Evolutionary conservation across 1,140 invertebrate species (phyloP).

Genomic region (Coelopa frigida): DNA sequence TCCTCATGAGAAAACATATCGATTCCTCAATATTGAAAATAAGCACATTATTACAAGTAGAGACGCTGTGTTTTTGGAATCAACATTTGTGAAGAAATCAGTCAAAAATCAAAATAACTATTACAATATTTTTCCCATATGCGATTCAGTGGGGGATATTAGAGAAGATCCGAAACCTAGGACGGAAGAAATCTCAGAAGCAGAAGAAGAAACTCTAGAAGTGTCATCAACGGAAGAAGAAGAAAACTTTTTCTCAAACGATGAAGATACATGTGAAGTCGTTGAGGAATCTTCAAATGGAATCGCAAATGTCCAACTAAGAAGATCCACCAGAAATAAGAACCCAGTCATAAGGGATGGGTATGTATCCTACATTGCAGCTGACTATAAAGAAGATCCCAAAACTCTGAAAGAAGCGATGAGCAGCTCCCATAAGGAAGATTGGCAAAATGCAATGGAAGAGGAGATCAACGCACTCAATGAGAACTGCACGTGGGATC

Average conservation of each 20-base stretch:
- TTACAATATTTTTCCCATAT: too few relatives aligned
- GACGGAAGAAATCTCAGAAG: background rate
- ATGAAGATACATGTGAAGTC: slow-evolving; percentile 2
- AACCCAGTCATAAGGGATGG: background rate
- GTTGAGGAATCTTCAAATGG: too few relatives aligned
- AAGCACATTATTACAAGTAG: slow-evolving; percentile 21
- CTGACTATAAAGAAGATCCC: background rate
- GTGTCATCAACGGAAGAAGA: too few relatives aligned
- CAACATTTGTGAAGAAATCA: slow-evolving; percentile 1
- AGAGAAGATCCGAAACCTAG: background rate
- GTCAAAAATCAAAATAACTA: background rate
- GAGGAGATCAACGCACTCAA: slow-evolving; percentile 13
- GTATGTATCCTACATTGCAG: background rate
- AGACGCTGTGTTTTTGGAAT: slow-evolving; percentile 34
- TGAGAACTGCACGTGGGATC: slow-evolving; percentile 20
- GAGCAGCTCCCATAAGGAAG: slow-evolving; percentile 1
- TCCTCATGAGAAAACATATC: slow-evolving; percentile 38
- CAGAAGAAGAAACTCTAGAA: background rate
- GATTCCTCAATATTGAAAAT: slow-evolving; percentile 32
- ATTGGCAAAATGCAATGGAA: slow-evolving; percentile 19
- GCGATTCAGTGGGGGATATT: too few relatives aligned
- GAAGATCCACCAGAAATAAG: too few relatives aligned
- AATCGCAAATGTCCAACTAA: background rate
- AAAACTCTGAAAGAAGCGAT: slow-evolving; percentile 10
- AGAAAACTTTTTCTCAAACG: too few relatives aligned